These are phyloP conservation scores for Nematolebias whitei DNA, from an alignment of 2,113 vertebrate species.

Conservation along the genomic window DNA sequence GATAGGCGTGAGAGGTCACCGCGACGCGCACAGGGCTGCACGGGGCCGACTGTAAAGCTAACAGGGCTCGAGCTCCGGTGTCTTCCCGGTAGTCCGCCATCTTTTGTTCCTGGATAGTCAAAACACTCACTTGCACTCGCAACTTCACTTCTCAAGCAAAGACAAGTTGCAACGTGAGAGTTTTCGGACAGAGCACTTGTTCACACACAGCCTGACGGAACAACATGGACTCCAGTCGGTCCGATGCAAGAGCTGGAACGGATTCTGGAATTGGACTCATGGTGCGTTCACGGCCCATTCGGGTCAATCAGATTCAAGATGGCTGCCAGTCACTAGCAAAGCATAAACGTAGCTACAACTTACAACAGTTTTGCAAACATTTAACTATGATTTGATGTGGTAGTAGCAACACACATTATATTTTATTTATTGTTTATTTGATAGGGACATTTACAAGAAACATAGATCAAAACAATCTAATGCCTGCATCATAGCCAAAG, in stretches of 20 bases:
- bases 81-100: conserved; percentile 92
- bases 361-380: too few relatives aligned
- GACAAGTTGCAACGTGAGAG: conserved; percentile 74
- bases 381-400: too few relatives aligned
- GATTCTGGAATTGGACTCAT: conserved; percentile 45
- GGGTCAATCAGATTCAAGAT: not conserved
- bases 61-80: conserved; percentile 88
- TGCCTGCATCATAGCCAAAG: too few relatives aligned
- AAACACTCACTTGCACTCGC: conserved; percentile 44
- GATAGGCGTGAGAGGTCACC: conserved; percentile 73
- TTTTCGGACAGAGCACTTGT: conserved; percentile 70
- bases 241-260: conserved; percentile 54
- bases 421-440: too few relatives aligned
- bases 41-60: conserved; percentile 89
- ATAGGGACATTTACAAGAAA: too few relatives aligned
- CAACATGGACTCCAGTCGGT: conserved; percentile 79
- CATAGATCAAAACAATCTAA: too few relatives aligned
- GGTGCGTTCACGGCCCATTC: conserved; percentile 32
- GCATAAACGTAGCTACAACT: too few relatives aligned
- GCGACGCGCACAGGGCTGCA: conserved; percentile 85
- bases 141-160: conserved; percentile 62
- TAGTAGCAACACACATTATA: too few relatives aligned
- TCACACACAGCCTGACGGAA: conserved; percentile 76
- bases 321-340: too few relatives aligned
- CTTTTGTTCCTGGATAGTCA: conserved; percentile 61